Base-by-base conservation (phyloP, 1,140 invertebrate species). In the Aricia agestis region DNA sequence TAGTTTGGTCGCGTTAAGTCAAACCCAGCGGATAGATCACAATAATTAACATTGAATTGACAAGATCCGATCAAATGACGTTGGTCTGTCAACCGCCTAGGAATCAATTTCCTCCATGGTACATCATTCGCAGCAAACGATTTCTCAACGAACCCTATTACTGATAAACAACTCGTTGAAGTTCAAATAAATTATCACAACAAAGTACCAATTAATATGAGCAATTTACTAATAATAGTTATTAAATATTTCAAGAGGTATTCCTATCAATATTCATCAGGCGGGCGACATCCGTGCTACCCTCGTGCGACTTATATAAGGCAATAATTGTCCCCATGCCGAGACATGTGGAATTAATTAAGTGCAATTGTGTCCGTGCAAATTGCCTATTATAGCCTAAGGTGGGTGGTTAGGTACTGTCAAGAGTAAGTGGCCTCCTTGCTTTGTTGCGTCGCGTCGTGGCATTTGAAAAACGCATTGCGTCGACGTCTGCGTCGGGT, bases 291-390 rank as follows among this genome's bases (percentile, higher is more conserved):
- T 25, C 59, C 59, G 59, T 63, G 19, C 10, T 1, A 11, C 19
- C 19, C 18, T 19, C 59, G 59, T 63, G 59, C 19, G 2, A 9
- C 31, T 15, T 63, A 69, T 17, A 42, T 63, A 69, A 69, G 41
- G 58, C 58, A 36, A 59, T 57, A 32, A 61, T 65, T 65, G 32
- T 70, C 59, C 41, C 68, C 68, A 76, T 70, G 76, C 59, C 36
- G 19, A 72, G 67, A 74, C 74, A 74, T 72, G 74, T 74, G 72
- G 58, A 74, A 72, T 73, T 65, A 70, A 72, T 74, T 71, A 36
- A 58, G 65, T n/a, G 18, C 52, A 45, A 67, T 69, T 58, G 61
- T 32, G 42, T 67, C 31, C 65, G 59, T 66, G 52, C 68, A 42
- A 66, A 67, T 70, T 65, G 61, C 70, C 41, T 18, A 57, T 67